These are phyloP conservation scores for Gambusia affinis DNA, from an alignment of 2,113 vertebrate genomes.

Conservation along the genomic window DNA sequence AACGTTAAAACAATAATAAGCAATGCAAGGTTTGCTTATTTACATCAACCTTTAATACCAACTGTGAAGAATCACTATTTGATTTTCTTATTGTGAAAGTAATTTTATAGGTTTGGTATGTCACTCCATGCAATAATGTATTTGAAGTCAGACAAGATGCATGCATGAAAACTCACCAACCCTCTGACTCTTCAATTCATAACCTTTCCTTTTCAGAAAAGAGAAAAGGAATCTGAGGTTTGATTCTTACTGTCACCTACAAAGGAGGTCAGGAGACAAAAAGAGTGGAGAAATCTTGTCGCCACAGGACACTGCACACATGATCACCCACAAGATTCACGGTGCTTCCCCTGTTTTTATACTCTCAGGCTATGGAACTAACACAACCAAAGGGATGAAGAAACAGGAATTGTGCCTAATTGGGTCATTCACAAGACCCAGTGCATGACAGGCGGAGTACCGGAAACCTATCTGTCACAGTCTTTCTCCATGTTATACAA, in stretches of 20 bases:
- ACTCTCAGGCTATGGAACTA: conserved; percentile 40
- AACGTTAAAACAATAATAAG: not conserved
- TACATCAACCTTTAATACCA: not conserved
- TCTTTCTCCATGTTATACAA: conserved; percentile 43
- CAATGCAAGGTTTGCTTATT: not conserved
- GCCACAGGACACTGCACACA: conserved; percentile 8
- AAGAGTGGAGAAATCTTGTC: conserved; percentile 11
- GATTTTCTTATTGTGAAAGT: not conserved
- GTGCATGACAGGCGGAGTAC: conserved; percentile 56
- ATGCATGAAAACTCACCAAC: not conserved
- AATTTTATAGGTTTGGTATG: not conserved
- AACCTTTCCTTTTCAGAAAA: not conserved
- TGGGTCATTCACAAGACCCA: conserved; percentile 71
- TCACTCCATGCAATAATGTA: not conserved
- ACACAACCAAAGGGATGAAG: conserved; percentile 37
- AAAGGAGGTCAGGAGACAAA: conserved; percentile 2
- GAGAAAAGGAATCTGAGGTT: not conserved
- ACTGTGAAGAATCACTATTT: not conserved
- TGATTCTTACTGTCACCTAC: not conserved
- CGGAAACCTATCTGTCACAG: conserved; percentile 59
- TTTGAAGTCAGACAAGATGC: not conserved
- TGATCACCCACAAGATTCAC: conserved; percentile 18
- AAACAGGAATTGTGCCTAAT: conserved; percentile 59
- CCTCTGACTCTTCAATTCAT: not conserved
- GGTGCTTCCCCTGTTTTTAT: conserved; percentile 28